Evolutionary conservation across 2,113 vertebrate species (phyloP).

Genomic region (Beaufortia kweichowensis): DNA sequence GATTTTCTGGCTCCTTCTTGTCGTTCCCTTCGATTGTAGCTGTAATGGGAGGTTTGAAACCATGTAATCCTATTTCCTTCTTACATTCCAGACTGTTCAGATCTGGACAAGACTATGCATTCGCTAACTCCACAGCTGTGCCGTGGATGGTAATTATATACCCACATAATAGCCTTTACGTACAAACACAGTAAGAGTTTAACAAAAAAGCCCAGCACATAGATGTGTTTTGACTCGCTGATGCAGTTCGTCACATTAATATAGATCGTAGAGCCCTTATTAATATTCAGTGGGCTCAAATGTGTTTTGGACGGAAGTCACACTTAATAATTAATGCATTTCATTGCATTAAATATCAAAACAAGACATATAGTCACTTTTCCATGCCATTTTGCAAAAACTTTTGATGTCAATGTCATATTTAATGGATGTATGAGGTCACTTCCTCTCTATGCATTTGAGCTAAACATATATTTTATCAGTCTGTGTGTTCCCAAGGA

Average conservation of each 20-base stretch:
- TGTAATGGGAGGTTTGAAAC: slow-evolving; percentile 41
- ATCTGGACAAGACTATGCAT: neutral
- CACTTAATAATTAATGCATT: neutral
- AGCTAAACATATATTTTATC: too few relatives aligned
- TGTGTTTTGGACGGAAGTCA: neutral
- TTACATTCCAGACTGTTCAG: slow-evolving; percentile 37
- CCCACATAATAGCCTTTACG: neutral
- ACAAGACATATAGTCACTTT: neutral
- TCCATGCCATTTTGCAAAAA: slow-evolving; percentile 12
- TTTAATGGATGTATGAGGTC: neutral
- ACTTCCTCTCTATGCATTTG: too few relatives aligned
- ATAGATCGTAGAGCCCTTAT: neutral
- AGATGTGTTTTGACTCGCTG: neutral
- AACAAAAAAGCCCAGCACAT: neutral
- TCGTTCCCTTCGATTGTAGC: slow-evolving; percentile 25
- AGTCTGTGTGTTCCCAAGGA: too few relatives aligned
- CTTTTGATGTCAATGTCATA: slow-evolving; percentile 8
- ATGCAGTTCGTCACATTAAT: neutral
- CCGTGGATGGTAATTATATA: slow-evolving; percentile 31
- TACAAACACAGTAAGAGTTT: neutral
- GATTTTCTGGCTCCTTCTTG: slow-evolving; percentile 21
- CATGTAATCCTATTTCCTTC: slow-evolving; percentile 36
- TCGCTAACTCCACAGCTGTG: slow-evolving; percentile 11
- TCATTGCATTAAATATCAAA: neutral
- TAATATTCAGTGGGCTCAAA: neutral